Base-by-base conservation (phyloP, 2,797 vertebrate species). In the Bradypodion pumilum region DNA sequence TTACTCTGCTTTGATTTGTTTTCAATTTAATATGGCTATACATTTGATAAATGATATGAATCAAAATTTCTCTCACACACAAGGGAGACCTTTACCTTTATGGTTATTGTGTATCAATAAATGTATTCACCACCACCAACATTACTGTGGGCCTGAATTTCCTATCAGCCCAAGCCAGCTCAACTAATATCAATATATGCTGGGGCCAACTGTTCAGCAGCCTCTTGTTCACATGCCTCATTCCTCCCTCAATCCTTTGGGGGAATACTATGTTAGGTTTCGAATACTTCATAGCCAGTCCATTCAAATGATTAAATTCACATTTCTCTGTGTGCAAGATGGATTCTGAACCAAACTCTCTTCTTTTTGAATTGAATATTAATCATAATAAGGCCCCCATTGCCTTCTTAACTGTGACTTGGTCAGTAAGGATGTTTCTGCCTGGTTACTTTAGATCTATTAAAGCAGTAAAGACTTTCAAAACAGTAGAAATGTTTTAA, bases 391-490 rank as follows among this genome's bases (percentile, higher is more conserved):
- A 56, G 29, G 42, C 35, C 27, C 19, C 25, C 65, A 49, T 44
- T 77, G 25, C 40, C 63, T 62, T 32, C 10, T 77, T 60, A 60
- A 76, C 44, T 16, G 16, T n/a, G 75, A 15, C 63, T 73, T 46
- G 52, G 42, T 49, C 52, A 69, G 25, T 70, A 60, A 63, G 32
- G 74, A n/a, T 70, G 37, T 91, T 88, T 89, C 87, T 82, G 44
- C 82, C 69, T 59, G 83, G 84, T 65, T 90, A 44, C 76, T 81
- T 82, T 79, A 88, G 89, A 81, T 59, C 72, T 86, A 89, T 77
- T 91, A 90, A 93, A 92, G 63, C 66, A 75, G 62, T 84, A 91
- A 92, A 88, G 74, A 77, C 66, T 87, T 91, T 91, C 83, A 87
- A 90, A 91, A 90, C 83, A 86, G 84, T 52, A 72, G 29, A 80